Evolutionary conservation across 2,797 vertebrate genomes (phyloP), one percentile per base, ranked within the genome.

Genomic region (Ara ararauna): DNA sequence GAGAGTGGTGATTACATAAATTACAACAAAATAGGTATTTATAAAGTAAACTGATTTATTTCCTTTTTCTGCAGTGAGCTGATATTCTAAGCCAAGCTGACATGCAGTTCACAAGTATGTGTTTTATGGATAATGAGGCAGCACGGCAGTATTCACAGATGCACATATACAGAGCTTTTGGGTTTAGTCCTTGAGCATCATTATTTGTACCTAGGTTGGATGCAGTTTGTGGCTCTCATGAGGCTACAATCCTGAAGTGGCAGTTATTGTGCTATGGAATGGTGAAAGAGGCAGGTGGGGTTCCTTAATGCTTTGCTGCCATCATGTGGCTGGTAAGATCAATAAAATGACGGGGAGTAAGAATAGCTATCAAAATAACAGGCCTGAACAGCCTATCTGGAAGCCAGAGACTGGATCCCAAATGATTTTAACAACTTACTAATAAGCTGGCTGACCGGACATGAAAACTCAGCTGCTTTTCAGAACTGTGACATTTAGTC

Each of bases 261-360:
- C 18, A 26, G 22, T 22, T 23, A 15, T 2, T 34, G 48, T 16
- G 24, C 19, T 32, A 5, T 22, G 23, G 47, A 54, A 44, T 12
- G 16, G 11, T 7, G 7, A 13, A 5, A 26, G 48, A 45, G 24
- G 26, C 16, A 40, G 72, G 23, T 10, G 38, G 15, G 27, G 12
- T 62, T 93, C 58, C 47, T 93, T 70, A 68, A 61, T 91, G n/a
- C 70, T 97, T 94, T 96, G 90, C 89, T 83, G 94, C 96, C 97
- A 97, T 93, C 97, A 1, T 94, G 97, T 97, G 96, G 91, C 64
- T 66, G 38, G 22, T 67, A 48, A 53, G 44, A 44, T 77, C 74
- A 84, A 70, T 50, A 48, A 93, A 85, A 48, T 4, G 12, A 19
- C 11, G 22, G 40, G 36, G 16, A 54, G 56, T 32, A 60, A 21